phyloP scores from a whole-genome alignment of 2,113 vertebrate genomes.

The Chelonoidis abingdonii region DNA sequence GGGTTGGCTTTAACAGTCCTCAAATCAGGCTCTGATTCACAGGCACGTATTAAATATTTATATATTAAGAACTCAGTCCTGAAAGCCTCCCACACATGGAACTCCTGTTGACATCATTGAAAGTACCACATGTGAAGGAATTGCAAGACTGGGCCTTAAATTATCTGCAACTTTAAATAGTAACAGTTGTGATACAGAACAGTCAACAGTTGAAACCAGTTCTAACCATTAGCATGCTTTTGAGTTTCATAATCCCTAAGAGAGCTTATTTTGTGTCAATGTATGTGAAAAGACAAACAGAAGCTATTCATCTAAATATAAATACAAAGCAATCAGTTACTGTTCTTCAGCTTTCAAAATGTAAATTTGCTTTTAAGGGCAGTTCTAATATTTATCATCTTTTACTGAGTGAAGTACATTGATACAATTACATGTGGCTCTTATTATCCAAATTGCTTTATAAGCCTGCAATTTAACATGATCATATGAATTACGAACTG shows the following conservation, averaged over 20 bases:
- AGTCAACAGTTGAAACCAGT: slow-evolving; percentile 8
- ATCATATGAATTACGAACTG: slow-evolving; percentile 85
- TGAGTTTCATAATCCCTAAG: slow-evolving; percentile 11
- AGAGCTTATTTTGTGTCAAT: slow-evolving; percentile 29
- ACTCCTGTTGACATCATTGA: not conserved
- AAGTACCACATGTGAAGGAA: not conserved
- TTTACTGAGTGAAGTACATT: slow-evolving; percentile 73
- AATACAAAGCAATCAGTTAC: slow-evolving; percentile 58
- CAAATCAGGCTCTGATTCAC: slow-evolving; percentile 2
- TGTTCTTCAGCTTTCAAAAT: slow-evolving; percentile 65
- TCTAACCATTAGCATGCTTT: slow-evolving; percentile 26
- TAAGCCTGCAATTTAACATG: slow-evolving; percentile 80
- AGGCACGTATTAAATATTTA: not conserved
- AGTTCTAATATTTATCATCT: slow-evolving; percentile 76
- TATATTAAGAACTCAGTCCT: not conserved
- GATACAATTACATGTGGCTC: slow-evolving; percentile 80
- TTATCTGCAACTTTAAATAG: not conserved
- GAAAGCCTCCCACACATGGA: not conserved
- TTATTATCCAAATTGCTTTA: slow-evolving; percentile 80
- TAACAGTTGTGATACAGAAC: not conserved
- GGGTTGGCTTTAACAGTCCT: not conserved
- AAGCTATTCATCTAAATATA: slow-evolving; percentile 40
- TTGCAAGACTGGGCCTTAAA: not conserved
- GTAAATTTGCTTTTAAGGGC: slow-evolving; percentile 71
- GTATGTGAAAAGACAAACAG: not conserved